Percentiles rank a stretch among this genome's conserved stretches.
Evolutionary conservation across 2,888 invertebrate genomes (phyloP).

Genomic region (Brassicogethes aeneus): DNA sequence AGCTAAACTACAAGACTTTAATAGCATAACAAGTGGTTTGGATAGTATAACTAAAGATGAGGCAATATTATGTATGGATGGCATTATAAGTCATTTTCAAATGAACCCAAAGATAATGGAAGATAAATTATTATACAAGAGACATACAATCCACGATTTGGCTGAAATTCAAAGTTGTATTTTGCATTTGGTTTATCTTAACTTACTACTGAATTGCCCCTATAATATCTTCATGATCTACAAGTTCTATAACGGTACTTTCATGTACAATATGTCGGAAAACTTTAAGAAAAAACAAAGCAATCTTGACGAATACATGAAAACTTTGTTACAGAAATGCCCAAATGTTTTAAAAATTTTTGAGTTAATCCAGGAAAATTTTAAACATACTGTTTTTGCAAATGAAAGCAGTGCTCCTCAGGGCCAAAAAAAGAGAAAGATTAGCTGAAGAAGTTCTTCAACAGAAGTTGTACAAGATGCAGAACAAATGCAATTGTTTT

Average conservation of each 20-base stretch:
- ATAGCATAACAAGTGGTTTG: no score
- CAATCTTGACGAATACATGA: conserved; percentile 22
- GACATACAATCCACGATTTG: conserved; percentile 51
- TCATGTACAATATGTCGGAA: conserved; percentile 62
- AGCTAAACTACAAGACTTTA: no score
- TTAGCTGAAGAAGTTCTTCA: no score
- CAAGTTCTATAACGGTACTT: conserved; percentile 65
- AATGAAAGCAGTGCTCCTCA: not conserved
- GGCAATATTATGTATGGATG: conserved; percentile 49
- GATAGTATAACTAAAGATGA: conserved; percentile 48
- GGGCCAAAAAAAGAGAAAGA: not conserved
- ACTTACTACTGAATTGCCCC: conserved; percentile 53
- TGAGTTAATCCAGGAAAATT: conserved; percentile 1
- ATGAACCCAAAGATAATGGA: conserved; percentile 49
- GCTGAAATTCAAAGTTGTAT: conserved; percentile 60
- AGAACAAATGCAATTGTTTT: no score
- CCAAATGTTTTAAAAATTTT: conserved; percentile 12
- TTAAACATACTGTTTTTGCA: not conserved
- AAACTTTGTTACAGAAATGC: conserved; percentile 18
- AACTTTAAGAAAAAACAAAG: conserved; percentile 46
- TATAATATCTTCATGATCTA: conserved; percentile 49
- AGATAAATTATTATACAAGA: no score
- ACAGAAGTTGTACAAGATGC: no score
- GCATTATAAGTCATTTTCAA: conserved; percentile 50
- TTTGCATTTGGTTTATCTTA: conserved; percentile 51